These are phyloP conservation scores for Onychomys torridus DNA, from an alignment of 2,797 vertebrate species.

Conservation along the genomic window DNA sequence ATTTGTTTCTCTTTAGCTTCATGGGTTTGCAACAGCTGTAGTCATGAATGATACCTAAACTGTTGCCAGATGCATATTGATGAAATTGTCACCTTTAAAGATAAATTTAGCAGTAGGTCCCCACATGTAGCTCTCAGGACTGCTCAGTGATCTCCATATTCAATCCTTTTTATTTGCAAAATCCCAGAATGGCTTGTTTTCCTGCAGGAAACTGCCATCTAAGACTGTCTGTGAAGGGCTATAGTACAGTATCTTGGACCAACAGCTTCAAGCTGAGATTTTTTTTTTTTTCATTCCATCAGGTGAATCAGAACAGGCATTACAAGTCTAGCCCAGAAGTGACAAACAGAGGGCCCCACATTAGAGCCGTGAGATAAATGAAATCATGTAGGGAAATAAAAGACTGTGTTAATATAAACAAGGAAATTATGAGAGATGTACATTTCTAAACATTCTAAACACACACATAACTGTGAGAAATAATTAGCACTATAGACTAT, in stretches of 20 bases:
- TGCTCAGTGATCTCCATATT: neutral
- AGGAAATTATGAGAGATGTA: neutral
- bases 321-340: neutral
- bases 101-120: neutral
- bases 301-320: neutral
- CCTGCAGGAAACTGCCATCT: neutral
- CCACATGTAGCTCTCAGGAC: neutral
- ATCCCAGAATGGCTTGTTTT: neutral
- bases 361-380: neutral
- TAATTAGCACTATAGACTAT: conserved; percentile 30
- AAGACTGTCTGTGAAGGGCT: neutral
- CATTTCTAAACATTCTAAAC: conserved; percentile 57
- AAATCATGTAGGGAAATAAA: neutral
- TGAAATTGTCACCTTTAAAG: neutral
- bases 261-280: neutral
- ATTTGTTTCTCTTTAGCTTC: neutral
- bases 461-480: conserved; percentile 16
- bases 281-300: neutral
- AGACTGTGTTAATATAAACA: neutral
- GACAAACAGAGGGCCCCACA: neutral
- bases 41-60: neutral
- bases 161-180: neutral
- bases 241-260: neutral
- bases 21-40: neutral
- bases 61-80: neutral